phyloP scores from a whole-genome alignment of 1,140 invertebrate species.

The Polypedilum vanderplanki region DNA sequence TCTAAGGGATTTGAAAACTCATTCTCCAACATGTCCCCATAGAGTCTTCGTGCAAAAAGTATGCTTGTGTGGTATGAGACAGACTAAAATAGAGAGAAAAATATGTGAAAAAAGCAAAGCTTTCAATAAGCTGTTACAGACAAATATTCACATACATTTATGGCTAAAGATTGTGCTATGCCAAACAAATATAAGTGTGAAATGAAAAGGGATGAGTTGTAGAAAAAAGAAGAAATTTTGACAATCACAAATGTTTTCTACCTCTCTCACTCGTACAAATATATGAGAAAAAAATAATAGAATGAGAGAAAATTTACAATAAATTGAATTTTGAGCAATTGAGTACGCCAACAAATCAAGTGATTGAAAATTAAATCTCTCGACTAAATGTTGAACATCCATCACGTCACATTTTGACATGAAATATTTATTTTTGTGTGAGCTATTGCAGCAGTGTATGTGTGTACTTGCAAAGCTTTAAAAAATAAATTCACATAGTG shows the following conservation, averaged over 20 bases:
- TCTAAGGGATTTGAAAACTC: not conserved
- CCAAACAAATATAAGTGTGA: no score
- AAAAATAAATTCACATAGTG: no score
- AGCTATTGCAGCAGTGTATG: no score
- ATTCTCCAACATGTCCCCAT: not conserved
- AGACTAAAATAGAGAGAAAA: not conserved
- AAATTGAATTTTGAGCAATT: slow-evolving; percentile 14
- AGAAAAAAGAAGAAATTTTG: no score
- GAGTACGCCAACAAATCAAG: slow-evolving; percentile 3
- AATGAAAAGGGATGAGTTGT: no score
- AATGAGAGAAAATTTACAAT: not conserved
- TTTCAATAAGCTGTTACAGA: not conserved
- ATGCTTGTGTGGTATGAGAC: not conserved
- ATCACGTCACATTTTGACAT: slow-evolving; percentile 6
- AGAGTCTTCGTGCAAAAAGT: not conserved
- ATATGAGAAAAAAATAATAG: no score
- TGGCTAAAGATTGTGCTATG: no score
- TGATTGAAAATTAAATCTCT: slow-evolving; percentile 19
- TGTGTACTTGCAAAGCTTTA: no score
- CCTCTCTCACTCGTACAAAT: no score
- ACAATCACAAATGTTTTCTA: no score
- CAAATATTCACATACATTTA: not conserved
- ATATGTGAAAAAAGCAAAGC: not conserved
- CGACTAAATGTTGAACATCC: slow-evolving; percentile 16
- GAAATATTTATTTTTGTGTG: slow-evolving; percentile 1